These are phyloP conservation scores for Crenuchus spilurus DNA, from an alignment of 2,797 vertebrate species.

Conservation along the genomic window DNA sequence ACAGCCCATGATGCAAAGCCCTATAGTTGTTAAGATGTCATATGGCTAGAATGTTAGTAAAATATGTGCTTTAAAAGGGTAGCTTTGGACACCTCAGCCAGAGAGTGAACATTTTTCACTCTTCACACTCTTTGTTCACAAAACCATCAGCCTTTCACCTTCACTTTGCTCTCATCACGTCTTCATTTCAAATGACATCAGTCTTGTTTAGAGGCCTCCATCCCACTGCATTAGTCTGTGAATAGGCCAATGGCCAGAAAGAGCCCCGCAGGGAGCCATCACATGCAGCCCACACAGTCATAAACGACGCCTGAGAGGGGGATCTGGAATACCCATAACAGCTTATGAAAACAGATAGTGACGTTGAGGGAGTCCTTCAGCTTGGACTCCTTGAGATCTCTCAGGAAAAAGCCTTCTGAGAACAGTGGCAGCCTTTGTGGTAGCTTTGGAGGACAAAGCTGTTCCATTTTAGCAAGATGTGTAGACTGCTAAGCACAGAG, in stretches of 20 bases:
- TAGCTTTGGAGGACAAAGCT: constrained; percentile 25
- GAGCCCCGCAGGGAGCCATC: constrained; percentile 21
- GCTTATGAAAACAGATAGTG: constrained; percentile 42
- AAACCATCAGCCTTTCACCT: constrained; percentile 35
- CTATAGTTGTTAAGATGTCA: too few species aligned
- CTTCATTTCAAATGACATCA: constrained; percentile 39
- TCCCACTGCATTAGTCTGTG: neutral
- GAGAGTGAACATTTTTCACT: constrained; percentile 24
- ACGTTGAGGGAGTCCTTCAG: constrained; percentile 17
- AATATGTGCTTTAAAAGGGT: constrained; percentile 9
- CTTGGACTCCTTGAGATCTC: constrained; percentile 13
- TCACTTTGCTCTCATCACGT: constrained; percentile 22
- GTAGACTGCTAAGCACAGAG: neutral
- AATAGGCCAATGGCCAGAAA: constrained; percentile 42
- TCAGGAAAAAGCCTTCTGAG: constrained; percentile 25
- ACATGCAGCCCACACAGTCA: constrained; percentile 20
- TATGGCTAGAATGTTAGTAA: neutral
- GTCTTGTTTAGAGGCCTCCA: constrained; percentile 24
- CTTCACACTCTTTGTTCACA: constrained; percentile 24
- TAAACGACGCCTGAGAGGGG: constrained; percentile 33
- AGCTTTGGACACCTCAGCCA: neutral
- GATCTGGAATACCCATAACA: constrained; percentile 40
- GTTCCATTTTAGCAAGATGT: constrained; percentile 35
- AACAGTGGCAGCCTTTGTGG: constrained; percentile 28
- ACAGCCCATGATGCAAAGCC: neutral